These are phyloP conservation scores for Cepaea nemoralis DNA, from an alignment of 1,140 invertebrate species.

Conservation along the genomic window DNA sequence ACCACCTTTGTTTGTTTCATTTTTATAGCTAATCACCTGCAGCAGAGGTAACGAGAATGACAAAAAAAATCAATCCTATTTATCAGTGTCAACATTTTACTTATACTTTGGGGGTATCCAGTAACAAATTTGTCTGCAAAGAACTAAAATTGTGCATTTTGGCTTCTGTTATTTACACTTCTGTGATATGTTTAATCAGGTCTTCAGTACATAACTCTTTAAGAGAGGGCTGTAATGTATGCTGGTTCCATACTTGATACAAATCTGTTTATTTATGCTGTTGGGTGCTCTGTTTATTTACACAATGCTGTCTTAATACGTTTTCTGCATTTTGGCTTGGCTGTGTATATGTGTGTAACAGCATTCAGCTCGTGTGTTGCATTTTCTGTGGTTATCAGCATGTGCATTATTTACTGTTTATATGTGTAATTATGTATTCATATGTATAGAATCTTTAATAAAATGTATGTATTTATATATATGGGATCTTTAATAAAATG, in stretches of 20 bases:
- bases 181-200: too few relatives aligned
- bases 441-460: too few relatives aligned
- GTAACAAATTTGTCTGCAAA: not conserved
- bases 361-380: too few relatives aligned
- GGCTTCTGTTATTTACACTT: not conserved
- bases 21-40: not conserved
- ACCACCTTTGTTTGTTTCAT: not conserved
- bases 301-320: not conserved
- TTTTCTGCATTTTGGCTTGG: not conserved
- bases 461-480: too few relatives aligned
- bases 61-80: not conserved
- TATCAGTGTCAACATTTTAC: not conserved
- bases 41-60: not conserved
- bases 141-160: not conserved
- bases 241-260: too few relatives aligned
- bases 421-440: too few relatives aligned
- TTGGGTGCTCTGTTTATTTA: not conserved
- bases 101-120: not conserved
- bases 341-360: not conserved
- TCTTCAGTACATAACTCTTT: too few relatives aligned
- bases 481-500: too few relatives aligned
- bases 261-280: too few relatives aligned
- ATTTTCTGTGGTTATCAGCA: too few relatives aligned
- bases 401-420: too few relatives aligned
- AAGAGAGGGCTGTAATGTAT: too few relatives aligned